Evolutionary conservation across 1,140 invertebrate genomes (phyloP), one percentile per base, ranked within the genome.

Genomic region (Drosophila rhopaloa): DNA sequence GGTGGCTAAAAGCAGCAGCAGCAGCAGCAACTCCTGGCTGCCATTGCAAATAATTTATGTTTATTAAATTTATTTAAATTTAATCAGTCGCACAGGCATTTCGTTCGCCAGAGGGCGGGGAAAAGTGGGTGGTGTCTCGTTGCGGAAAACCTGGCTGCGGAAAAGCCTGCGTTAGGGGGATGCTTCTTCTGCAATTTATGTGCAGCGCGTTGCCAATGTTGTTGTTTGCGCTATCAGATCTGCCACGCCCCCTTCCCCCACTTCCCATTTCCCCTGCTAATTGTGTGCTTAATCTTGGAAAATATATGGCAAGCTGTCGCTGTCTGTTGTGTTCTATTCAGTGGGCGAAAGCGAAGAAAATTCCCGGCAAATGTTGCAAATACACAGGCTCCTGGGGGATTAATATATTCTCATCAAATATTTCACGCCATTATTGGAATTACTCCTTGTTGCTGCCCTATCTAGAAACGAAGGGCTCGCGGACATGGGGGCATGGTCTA

Each of bases 11-110:
- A 46, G 47, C 7, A n/a, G 48, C 47, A 14, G 47, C 27, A 32
- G 46, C 46, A 27, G 46, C 10, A 27, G 44, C 46, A 48, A 29
- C 48, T 74, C 24, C 59, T 43, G 78, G 63, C 48, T 73, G 76
- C 58, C 54, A 75, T 84, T 90, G 85, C 81, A 90, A 90, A 90
- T 86, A 90, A 90, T 90, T 90, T 90, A 90, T 90, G 86, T 90
- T 90, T 90, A 90, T 90, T 90, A 90, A 91, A 90, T 90, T 90
- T 90, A 90, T 90, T 90, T 90, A 90, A 90, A 90, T 90, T 90
- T 90, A 90, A 90, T 90, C 86, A 90, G 86, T 68, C 79, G 65
- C 88, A 57, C 58, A 47, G 50, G 60, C 46, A 19, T 51, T 51
- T 51, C 48, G 29, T 51, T 14, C 29, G 48, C 48, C 48, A 14